These are phyloP conservation scores for Baccha elongata DNA, from an alignment of 2,888 invertebrate species.

Conservation along the genomic window DNA sequence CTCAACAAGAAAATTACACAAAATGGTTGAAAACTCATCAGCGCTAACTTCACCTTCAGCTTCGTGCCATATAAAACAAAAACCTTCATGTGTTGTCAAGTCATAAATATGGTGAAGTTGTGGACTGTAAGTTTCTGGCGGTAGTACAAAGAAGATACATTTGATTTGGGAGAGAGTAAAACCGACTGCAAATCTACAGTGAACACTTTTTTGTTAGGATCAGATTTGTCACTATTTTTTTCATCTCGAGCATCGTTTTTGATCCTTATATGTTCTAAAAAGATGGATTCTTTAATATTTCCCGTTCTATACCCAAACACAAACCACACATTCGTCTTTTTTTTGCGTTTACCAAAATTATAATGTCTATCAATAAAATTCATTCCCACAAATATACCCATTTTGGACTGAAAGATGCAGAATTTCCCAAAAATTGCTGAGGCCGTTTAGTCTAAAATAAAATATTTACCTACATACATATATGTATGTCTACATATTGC, in stretches of 20 bases:
- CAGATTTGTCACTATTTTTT: slow-evolving; percentile 18
- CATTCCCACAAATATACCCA: slow-evolving; percentile 15
- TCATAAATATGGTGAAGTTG: slow-evolving; percentile 15
- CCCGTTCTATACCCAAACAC: slow-evolving; percentile 23
- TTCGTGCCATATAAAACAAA: slow-evolving; percentile 8
- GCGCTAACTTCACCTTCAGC: slow-evolving; percentile 9
- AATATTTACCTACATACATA: too few relatives aligned
- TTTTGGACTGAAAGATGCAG: slow-evolving; percentile 17
- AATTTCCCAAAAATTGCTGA: slow-evolving; percentile 14
- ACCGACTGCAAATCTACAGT: slow-evolving; percentile 1
- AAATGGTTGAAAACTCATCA: slow-evolving; percentile 21
- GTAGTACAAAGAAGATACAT: slow-evolving; percentile 14
- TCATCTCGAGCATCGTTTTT: slow-evolving; percentile 16
- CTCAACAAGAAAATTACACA: slow-evolving; percentile 17
- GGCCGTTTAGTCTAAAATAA: slow-evolving; percentile 8
- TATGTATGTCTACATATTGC: too few relatives aligned
- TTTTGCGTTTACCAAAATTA: too few relatives aligned
- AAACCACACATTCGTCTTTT: slow-evolving; percentile 34
- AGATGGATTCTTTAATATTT: slow-evolving; percentile 18
- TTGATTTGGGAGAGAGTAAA: slow-evolving; percentile 9
- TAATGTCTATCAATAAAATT: too few relatives aligned
- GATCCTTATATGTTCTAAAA: slow-evolving; percentile 15
- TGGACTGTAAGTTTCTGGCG: slow-evolving; percentile 5
- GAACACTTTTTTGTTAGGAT: slow-evolving; percentile 10
- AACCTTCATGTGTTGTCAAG: slow-evolving; percentile 16